Conservation (phyloP, 2,113 vertebrate genomes). For the Megaceryle maxima region DNA sequence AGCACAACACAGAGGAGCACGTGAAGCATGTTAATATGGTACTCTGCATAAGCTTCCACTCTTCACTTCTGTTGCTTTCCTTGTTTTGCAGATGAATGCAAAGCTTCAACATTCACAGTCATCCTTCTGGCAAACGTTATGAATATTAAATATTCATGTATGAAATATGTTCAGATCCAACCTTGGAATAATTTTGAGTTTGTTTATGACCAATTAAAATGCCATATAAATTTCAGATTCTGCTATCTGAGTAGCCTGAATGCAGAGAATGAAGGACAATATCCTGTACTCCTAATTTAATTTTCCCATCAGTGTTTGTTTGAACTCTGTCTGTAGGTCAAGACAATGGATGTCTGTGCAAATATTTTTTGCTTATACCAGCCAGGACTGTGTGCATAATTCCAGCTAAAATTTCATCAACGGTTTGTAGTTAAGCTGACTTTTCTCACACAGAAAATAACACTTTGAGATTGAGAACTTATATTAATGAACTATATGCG, state of each 20-base stretch:
- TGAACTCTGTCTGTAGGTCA: conserved; percentile 60
- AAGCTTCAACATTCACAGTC: background rate
- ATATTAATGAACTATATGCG: background rate
- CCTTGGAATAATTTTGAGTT: conserved; percentile 9
- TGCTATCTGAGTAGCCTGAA: conserved; percentile 52
- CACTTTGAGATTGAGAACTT: background rate
- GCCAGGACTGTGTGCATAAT: conserved; percentile 1
- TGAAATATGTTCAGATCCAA: conserved; percentile 21
- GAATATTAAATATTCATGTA: conserved; percentile 28
- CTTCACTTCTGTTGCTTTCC: background rate
- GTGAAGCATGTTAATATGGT: background rate
- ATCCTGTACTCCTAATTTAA: conserved; percentile 62
- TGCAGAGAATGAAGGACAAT: conserved; percentile 64
- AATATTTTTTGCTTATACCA: background rate
- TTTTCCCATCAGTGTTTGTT: conserved; percentile 57
- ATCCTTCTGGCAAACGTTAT: background rate
- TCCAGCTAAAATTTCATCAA: conserved; percentile 13
- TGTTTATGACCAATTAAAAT: conserved; percentile 46
- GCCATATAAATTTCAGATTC: conserved; percentile 48
- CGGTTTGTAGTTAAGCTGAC: background rate
- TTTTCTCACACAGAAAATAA: background rate
- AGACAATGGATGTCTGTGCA: conserved; percentile 30
- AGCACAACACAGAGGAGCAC: background rate
- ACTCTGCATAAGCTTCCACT: background rate
- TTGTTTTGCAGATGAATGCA: background rate